A percentile compares a stretch with the other conserved stretches of the same genome.
phyloP scores from a whole-genome alignment of 2,888 invertebrate species.

The Lasius platythorax region DNA sequence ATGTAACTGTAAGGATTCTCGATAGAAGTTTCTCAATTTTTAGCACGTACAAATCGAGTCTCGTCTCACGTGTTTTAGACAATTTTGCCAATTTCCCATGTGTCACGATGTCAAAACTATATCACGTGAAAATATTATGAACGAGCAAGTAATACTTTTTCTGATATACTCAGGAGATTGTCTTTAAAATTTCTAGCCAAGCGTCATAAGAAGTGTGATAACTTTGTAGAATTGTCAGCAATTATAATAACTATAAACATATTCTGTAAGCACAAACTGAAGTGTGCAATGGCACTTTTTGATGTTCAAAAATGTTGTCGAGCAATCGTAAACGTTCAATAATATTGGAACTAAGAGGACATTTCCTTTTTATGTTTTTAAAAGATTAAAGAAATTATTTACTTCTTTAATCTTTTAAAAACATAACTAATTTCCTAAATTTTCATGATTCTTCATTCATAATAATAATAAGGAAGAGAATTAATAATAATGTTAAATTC shows the following conservation, averaged over 20 bases:
- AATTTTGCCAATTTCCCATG: slow-evolving; percentile 28
- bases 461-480: neutral
- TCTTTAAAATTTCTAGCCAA: neutral
- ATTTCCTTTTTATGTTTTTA: neutral
- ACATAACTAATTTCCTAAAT: neutral
- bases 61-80: slow-evolving; percentile 4
- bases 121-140: neutral
- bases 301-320: neutral
- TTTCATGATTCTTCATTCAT: neutral
- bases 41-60: slow-evolving; percentile 22
- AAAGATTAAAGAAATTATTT: no score
- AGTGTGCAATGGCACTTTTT: neutral
- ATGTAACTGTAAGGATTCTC: neutral
- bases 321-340: neutral
- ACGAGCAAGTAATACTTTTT: neutral
- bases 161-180: neutral
- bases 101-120: slow-evolving; percentile 23
- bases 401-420: no score
- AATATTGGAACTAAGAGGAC: neutral
- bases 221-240: neutral
- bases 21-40: neutral
- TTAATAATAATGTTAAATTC: no score
- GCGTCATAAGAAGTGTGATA: neutral
- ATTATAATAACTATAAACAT: neutral
- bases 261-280: neutral